These are phyloP conservation scores for Andrena marginata DNA, from an alignment of 2,888 invertebrate species.

Conservation along the genomic window DNA sequence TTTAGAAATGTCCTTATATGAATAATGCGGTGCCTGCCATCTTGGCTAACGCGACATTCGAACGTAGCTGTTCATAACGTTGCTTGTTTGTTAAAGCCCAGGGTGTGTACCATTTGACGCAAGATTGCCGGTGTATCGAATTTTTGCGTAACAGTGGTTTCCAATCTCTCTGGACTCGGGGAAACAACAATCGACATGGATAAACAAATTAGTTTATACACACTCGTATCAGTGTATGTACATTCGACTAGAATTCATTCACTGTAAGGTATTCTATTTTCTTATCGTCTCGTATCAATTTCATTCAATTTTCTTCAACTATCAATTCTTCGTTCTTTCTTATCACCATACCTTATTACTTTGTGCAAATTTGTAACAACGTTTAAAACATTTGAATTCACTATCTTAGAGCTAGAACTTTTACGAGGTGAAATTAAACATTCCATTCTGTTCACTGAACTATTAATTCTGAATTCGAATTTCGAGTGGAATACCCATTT, in stretches of 20 bases:
- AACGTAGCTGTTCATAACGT: no score
- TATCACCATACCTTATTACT: neutral
- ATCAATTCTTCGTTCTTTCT: neutral
- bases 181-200: constrained; percentile 7
- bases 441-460: neutral
- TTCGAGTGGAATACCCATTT: neutral
- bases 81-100: no score
- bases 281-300: neutral
- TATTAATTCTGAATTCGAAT: neutral
- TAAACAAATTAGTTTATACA: constrained; percentile 28
- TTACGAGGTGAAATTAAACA: neutral
- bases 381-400: constrained; percentile 9
- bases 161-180: no score
- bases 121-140: no score
- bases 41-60: no score
- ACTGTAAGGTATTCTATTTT: neutral
- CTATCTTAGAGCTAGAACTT: neutral
- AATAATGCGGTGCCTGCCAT: no score
- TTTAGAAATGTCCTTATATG: no score
- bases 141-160: no score
- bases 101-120: no score
- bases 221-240: constrained; percentile 15
- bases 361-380: constrained; percentile 11
- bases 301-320: neutral
- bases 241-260: constrained; percentile 18